Evolutionary conservation across 2,113 vertebrate genomes (phyloP), one percentile per base, ranked within the genome.

Genomic region (Dipodomys stephensi): DNA sequence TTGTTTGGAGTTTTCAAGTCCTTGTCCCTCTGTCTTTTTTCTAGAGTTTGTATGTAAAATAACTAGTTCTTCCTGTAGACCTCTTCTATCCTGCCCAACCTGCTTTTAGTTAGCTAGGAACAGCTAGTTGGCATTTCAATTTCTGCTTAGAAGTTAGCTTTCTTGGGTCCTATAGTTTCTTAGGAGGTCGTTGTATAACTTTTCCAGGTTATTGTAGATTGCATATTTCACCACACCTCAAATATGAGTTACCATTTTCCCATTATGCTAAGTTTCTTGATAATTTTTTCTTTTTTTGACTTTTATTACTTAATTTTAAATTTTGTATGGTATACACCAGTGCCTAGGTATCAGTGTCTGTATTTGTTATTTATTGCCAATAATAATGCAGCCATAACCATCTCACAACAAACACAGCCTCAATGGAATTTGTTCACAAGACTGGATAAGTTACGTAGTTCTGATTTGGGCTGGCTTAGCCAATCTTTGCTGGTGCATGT

Each of bases 121-220:
- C 28, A 84, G 11, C 60, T 35, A 82, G 15, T 78, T 90, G 71
- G 28, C 39, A 19, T 93, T 93, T 92, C 30, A 62, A 35, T 57
- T 94, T 95, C 77, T 93, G 4, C 67, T 32, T 92, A 44, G 68
- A 96, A 90, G 72, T 92, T 65, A 95, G 44, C 46, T 81, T 95
- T 62, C 35, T 83, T 0, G 15, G 68, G 6, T 85, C 83, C 60
- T 69, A 32, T 81, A 90, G 27, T 95, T 94, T 85, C 64, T 82
- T 87, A 23, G 35, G 22, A 57, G 53, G 72, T 68, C 16, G 72
- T 72, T 78, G 25, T 90, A 57, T 83, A 2, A 65, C n/a, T 93
- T 93, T 88, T 49, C 57, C 49, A 85, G 68, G 64, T 88, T 95
- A 87, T 25, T 92, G 7, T 84, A 15, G 8, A 80, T 18, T 74